phyloP scores from a whole-genome alignment of 2,888 invertebrate genomes.

The Philhelius pedissequus region DNA sequence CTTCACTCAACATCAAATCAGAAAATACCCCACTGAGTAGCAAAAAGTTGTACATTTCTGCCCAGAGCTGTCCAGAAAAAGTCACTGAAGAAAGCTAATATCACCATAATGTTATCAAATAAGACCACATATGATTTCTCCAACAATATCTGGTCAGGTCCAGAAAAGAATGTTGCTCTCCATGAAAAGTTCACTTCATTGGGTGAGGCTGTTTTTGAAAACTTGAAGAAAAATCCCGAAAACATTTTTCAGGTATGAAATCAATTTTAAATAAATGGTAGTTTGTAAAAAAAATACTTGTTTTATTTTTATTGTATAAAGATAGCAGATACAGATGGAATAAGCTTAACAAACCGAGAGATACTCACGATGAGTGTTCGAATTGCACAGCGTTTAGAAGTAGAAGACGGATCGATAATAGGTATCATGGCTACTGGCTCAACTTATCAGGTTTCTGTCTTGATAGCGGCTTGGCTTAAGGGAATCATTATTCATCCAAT shows the following conservation, averaged over 20 bases:
- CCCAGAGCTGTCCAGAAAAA: too few species aligned
- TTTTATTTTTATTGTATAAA: conserved; percentile 32
- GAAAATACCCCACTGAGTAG: too few species aligned
- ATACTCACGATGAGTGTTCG: conserved; percentile 74
- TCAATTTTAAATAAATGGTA: not conserved
- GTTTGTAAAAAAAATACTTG: not conserved
- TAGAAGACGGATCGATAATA: not conserved
- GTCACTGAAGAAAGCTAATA: not conserved
- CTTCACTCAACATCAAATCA: too few species aligned
- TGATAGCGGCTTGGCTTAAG: conserved; percentile 55
- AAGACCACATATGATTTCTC: not conserved
- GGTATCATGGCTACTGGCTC: not conserved
- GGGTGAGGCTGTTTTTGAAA: not conserved
- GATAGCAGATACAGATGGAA: conserved; percentile 75
- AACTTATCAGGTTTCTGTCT: not conserved
- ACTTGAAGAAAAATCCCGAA: not conserved
- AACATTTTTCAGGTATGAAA: not conserved
- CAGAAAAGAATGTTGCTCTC: not conserved
- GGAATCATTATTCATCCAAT: conserved; percentile 1
- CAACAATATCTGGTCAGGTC: not conserved
- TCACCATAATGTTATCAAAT: not conserved
- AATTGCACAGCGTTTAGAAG: conserved; percentile 73
- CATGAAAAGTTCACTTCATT: not conserved
- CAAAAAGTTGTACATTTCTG: too few species aligned
- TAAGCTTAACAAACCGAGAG: conserved; percentile 73